Evolutionary conservation across 2,888 invertebrate genomes (phyloP), one percentile per base, ranked within the genome.

Genomic region (Palloptera scutellata): DNA sequence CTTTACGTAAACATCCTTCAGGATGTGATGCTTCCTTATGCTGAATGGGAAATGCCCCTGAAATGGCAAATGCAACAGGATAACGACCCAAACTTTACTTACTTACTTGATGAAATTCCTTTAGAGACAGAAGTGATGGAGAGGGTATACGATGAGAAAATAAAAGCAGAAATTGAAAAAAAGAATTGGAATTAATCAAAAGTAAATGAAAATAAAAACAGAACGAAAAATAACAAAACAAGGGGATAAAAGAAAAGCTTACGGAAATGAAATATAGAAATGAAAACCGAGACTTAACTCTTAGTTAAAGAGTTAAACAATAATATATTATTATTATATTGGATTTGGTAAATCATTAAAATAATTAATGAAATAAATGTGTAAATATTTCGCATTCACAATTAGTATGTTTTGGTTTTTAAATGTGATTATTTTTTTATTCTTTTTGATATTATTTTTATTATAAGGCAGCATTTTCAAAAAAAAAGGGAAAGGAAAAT

Each of bases 151-250:
- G 20, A 30, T 15, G 40, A 13, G 12, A 40, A 48, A 48, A 48
- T 13, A 15, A 48, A 2, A 48, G 8, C 48, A 20, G 9, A 5
- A 55, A 55, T 55, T 17, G 54, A 43, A 62, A 64, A 70, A 61
- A 63, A 65, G 43, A 13, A 60, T 17, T 20, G 41, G 59, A 70
- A 62, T 10, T 62, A 64, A 66, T 61, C 40, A 59, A 68, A 61
- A 65, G 55, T 51, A 61, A 45, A 41, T 48, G 12, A 15, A 64
- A n/a, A n/a, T n/a, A n/a, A n/a, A 67, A 51, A 67, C 41, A 45
- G 53, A 60, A 64, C 45, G 58, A 55, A 20, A 10, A 52, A 59
- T 48, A 41, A 40, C 15, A 62, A 40, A 59, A 42, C 62, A 57
- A 55, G 55, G 41, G 45, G 53, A 48, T 30, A 64, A 51, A 61